Evolutionary conservation across 2,797 vertebrate species (phyloP), one percentile per base, ranked within the genome.

Genomic region (Otus scops): DNA sequence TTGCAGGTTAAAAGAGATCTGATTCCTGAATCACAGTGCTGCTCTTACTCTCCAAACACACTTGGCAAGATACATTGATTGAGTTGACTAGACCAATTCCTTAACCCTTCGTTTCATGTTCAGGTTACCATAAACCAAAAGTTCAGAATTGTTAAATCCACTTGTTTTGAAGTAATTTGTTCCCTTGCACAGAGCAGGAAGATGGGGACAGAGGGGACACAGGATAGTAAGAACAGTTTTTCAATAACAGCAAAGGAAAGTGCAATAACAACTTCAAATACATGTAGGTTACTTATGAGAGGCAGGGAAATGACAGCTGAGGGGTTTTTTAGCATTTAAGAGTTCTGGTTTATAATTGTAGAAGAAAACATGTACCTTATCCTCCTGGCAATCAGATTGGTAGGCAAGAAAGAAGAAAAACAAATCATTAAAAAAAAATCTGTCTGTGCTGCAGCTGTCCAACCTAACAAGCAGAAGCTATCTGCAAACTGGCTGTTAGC

Each of bases 341-440:
- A 84, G 20, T 41, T 83, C 43, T 83, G 39, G 20, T 50, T 82
- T 63, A 43, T 39, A 92, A 85, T 39, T 71, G 21, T 27, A 88
- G 34, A 91, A 94, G 32, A 94, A 91, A 84, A 85, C 10, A 91
- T 97, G 98, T 99, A 99, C 99, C 99, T 99, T 99, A 97, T 99
- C 99, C 98, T 99, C 99, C 99, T 99, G 98, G 97, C 92, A 96
- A 98, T 89, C 97, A 98, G 98, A 97, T 98, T 96, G 96, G 96
- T 76, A 97, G 94, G 97, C 97, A 97, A 92, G 96, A 98, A 98
- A 98, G 97, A 98, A 98, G 94, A 97, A 93, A 97, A 97, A 97
- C 96, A 95, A 92, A 89, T 74, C 53, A 93, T 97, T 81, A 64
- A 77, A 76, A 77, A 76, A 21, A 79, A 36, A 77, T 92, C 51